Base-by-base conservation (phyloP, 2,113 vertebrate genomes). In the Gadus macrocephalus region DNA sequence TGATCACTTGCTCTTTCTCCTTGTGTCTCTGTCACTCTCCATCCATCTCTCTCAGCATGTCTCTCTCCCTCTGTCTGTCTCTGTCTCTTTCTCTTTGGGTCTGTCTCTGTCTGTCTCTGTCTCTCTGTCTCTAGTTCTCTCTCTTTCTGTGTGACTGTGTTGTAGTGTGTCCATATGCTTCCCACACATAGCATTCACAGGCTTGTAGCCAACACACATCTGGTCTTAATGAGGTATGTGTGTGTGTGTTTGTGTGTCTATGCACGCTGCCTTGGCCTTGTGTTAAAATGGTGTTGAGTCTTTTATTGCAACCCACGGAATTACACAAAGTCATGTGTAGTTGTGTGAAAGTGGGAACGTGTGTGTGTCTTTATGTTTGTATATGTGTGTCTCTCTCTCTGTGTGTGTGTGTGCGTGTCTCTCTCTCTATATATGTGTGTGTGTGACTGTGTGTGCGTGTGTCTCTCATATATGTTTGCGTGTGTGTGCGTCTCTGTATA, bases 161-260 rank as follows among this genome's bases (percentile, higher is more conserved):
- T 87, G 72, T 85, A 86, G 79, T 79, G 79, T 69, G 82, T 75
- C 84, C 87, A 87, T 87, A 87, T 87, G 86, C 86, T 90, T 89
- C 89, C 82, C 86, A 83, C 82, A 78, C 85, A 81, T 61, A 12
- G 86, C 71, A 78, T 87, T 89, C 82, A 83, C 80, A 80, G 81
- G 81, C 75, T 76, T 82, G 81, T 81, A 86, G 79, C 85, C 85
- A 86, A 78, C 66, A 53, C 86, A 88, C 86, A 89, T 89, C 86
- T 89, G 87, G 85, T 87, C 81, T 77, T 88, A 87, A 89, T 88
- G 83, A 78, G 75, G 80, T 71, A 76, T 69, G 83, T 84, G 78
- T 79, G 78, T 79, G 75, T 66, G 73, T 67, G 67, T 66, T 67
- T 68, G 56, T 63, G 5, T 67, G 69, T 38, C 73, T 75, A 61